Evolutionary conservation across 1,140 invertebrate genomes (phyloP), one percentile per base, ranked within the genome.

Genomic region (Bombus confusus): DNA sequence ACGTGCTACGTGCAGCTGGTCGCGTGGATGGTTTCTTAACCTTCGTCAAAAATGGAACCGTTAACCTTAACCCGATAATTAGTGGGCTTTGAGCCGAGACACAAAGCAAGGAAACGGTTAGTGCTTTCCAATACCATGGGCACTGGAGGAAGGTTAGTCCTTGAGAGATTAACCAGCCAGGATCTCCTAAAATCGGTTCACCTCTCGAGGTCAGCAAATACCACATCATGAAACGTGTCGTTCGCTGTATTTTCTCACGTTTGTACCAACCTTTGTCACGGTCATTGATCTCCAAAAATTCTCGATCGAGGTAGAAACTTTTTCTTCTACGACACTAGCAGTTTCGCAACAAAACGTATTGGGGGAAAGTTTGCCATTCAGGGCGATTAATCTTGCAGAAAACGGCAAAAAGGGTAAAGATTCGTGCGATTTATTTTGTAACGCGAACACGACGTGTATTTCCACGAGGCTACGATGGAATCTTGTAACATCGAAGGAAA

Each of bases 51-150:
- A 88, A 88, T 88, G 71, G 82, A 87, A 85, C 85, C 71, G 43
- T 22, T 62, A 83, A 84, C 90, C 89, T 91, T 89, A 91, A 91
- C 87, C 87, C 87, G 89, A 28, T 91, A 91, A 91, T 91, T 89
- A 91, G 79, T 59, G 72, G 28, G 82, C 83, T 88, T 72, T 90
- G 81, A 90, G 83, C 85, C 77, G 76, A 72, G 77, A 78, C 83
- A 79, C 64, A 73, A 76, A 71, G 87, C 85, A 91, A 91, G 89
- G 89, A 73, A 59, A 86, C 66, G 28, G 57, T 12, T 62, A 28
- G 43, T 85, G 84, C 59, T 86, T 91, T 90, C 80, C 89, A 83
- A 90, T 89, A 91, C 47, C 84, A 41, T 41, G 41, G 57, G 22
- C 78, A 59, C 80, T 39, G 22, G 75, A n/a, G 62, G 80, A 88